A percentile compares a stretch with the other conserved stretches of the same genome.
Conservation (phyloP, 2,113 vertebrate species). For the Thamnophis sirtalis region DNA sequence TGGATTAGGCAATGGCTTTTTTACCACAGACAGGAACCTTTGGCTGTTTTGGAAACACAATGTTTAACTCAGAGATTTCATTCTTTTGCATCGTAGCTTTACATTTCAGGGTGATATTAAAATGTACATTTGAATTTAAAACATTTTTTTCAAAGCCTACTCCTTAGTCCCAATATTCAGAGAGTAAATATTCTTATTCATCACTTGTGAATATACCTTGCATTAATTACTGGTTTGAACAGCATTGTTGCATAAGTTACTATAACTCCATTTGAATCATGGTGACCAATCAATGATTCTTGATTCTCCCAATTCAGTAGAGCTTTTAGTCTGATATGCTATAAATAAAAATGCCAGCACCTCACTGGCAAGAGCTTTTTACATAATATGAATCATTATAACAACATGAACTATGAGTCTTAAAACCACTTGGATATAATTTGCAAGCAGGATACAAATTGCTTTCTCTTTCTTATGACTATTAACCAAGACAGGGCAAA, state of each 20-base stretch:
- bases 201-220: conserved; percentile 2
- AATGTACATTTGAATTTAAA: not conserved
- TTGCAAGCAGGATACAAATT: not conserved
- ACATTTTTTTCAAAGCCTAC: not conserved
- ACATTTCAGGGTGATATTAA: not conserved
- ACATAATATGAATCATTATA: not conserved
- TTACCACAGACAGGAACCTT: not conserved
- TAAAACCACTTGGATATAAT: not conserved
- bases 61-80: not conserved
- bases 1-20: not conserved
- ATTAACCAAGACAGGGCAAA: not conserved
- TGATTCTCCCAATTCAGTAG: not conserved
- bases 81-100: not conserved
- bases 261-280: not conserved
- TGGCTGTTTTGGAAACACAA: not conserved
- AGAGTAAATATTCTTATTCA: not conserved
- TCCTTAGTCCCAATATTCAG: not conserved
- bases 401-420: not conserved
- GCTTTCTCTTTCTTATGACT: not conserved
- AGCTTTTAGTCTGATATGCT: not conserved
- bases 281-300: not conserved
- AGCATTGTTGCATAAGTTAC: not conserved
- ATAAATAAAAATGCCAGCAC: not conserved
- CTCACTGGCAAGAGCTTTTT: not conserved
- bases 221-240: not conserved